Percentiles rank a stretch among this genome's conserved stretches.
Conservation (phyloP, 2,113 vertebrate species). For the Tragelaphus buxtoni region DNA sequence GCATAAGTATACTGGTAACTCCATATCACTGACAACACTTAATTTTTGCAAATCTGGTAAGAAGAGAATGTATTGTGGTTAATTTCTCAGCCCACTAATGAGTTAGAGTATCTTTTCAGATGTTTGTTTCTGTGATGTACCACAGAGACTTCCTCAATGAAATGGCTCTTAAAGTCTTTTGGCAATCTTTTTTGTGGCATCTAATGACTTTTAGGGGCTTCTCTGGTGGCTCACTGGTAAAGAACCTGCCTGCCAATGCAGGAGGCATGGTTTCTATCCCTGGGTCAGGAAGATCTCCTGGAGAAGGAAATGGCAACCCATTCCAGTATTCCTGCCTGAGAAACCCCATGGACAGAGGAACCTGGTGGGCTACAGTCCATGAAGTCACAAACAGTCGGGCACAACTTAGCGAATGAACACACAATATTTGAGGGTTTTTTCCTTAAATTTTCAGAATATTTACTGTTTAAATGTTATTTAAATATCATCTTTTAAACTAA, state of each 20-base stretch:
- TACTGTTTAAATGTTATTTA: not conserved
- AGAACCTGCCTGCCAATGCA: not conserved
- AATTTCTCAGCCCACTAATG: not conserved
- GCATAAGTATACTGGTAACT: not conserved
- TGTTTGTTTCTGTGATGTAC: not conserved
- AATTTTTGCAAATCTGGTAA: not conserved
- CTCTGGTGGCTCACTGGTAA: not conserved
- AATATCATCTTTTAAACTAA: not conserved
- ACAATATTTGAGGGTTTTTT: not conserved
- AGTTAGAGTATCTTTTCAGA: not conserved
- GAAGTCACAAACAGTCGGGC: fast-evolving
- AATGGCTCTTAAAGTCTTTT: not conserved
- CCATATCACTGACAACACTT: not conserved
- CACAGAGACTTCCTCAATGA: not conserved
- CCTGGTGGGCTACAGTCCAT: not conserved
- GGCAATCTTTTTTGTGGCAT: not conserved
- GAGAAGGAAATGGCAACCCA: not conserved
- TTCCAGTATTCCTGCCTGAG: not conserved
- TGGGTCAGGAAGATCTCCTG: not conserved
- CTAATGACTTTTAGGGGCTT: not conserved
- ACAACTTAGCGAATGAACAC: not conserved
- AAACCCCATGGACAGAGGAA: not conserved
- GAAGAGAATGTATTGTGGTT: not conserved
- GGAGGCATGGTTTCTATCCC: not conserved
- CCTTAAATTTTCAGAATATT: not conserved